Evolutionary conservation across 2,113 vertebrate genomes (phyloP).

Genomic region (Notechis scutatus): DNA sequence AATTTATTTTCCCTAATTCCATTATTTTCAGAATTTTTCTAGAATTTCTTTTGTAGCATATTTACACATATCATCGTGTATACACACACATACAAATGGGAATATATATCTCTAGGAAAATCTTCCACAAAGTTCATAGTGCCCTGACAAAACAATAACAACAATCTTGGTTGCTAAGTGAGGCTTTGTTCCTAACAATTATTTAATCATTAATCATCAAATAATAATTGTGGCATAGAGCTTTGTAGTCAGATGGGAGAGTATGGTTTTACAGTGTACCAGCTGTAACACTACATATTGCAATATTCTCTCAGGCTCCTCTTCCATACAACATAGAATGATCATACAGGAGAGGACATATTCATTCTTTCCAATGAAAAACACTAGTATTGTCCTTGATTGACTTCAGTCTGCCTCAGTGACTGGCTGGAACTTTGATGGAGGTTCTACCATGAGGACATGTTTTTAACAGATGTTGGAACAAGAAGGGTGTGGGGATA

Average conservation of each 20-base stretch:
- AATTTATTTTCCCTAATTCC: neutral
- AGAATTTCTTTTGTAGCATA: neutral
- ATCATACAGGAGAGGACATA: neutral
- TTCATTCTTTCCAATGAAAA: neutral
- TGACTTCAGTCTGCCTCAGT: neutral
- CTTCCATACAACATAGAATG: neutral
- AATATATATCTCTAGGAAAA: neutral
- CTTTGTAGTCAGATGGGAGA: neutral
- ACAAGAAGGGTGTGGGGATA: neutral
- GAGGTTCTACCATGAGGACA: neutral
- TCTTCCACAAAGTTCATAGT: neutral
- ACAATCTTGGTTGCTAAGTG: neutral
- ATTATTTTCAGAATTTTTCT: neutral
- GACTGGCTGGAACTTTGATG: neutral
- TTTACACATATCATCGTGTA: neutral
- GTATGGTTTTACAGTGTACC: neutral
- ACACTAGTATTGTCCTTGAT: neutral
- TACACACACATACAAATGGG: neutral
- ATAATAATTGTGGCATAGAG: neutral
- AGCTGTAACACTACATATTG: neutral
- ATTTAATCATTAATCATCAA: neutral
- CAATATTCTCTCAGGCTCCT: neutral
- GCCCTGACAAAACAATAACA: neutral
- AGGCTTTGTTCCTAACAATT: neutral
- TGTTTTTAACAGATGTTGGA: neutral